Conservation (phyloP, 1,140 invertebrate species). For the Heliothis subflexa region DNA sequence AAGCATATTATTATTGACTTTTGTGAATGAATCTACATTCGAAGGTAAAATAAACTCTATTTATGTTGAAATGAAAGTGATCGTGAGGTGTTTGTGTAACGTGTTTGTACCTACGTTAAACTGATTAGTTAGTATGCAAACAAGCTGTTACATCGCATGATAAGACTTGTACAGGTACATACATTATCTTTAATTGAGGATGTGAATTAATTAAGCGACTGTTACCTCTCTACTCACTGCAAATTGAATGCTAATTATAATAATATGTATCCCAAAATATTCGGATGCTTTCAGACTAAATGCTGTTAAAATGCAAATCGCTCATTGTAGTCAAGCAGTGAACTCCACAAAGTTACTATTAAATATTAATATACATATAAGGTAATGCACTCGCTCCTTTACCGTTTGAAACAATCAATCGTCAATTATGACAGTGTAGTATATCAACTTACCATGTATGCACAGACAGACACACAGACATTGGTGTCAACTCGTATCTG, state of each 20-base stretch:
- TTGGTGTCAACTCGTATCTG: conserved; percentile 67
- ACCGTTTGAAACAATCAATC: conserved; percentile 39
- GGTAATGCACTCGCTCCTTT: conserved; percentile 30
- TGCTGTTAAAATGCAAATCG: conserved; percentile 24
- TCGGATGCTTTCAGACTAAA: conserved; percentile 8
- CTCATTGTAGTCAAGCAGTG: conserved; percentile 12
- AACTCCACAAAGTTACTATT: conserved; percentile 4
- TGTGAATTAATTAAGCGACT: conserved; percentile 22
- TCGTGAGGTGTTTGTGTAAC: neutral
- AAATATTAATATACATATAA: no score
- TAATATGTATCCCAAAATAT: neutral
- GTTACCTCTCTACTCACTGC: neutral
- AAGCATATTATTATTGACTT: conserved; percentile 5
- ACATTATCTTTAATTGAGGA: conserved; percentile 32
- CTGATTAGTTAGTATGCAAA: conserved; percentile 25
- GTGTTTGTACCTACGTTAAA: neutral
- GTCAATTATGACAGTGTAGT: conserved; percentile 40
- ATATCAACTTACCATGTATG: conserved; percentile 16
- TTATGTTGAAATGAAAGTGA: neutral
- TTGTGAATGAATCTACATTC: conserved; percentile 1
- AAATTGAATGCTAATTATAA: conserved; percentile 12
- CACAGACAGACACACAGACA: conserved; percentile 39
- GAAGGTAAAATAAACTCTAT: neutral
- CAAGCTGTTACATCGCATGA: neutral
- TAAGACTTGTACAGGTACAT: conserved; percentile 23